phyloP scores from a whole-genome alignment of 30 jellyfish, hydroid and myxozoan genomes.

The Hydractinia echinata region DNA sequence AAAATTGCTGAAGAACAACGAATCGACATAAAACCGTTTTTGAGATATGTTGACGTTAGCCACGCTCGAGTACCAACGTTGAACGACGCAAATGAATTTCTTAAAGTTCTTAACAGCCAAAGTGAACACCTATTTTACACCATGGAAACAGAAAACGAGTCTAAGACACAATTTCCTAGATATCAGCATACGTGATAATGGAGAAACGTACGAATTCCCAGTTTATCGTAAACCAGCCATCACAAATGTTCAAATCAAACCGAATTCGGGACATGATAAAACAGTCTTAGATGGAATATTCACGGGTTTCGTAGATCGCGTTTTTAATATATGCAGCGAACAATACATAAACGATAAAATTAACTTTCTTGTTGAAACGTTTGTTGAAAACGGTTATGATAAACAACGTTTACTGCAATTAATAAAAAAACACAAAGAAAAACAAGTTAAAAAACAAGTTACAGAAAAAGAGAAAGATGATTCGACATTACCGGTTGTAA shows the following conservation, averaged over 20 bases:
- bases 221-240: neutral
- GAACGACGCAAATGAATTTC: neutral
- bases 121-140: neutral
- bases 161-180: neutral
- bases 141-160: neutral
- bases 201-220: neutral
- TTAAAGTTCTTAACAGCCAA: neutral
- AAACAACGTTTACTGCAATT: too few species aligned
- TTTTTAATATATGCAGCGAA: too few species aligned
- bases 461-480: too few species aligned
- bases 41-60: conserved; percentile 7
- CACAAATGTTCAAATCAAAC: conserved; percentile 18
- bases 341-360: too few species aligned
- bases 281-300: too few species aligned
- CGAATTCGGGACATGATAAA: neutral
- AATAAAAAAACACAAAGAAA: too few species aligned
- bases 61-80: neutral
- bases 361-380: too few species aligned
- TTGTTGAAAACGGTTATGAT: too few species aligned
- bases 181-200: neutral
- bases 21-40: neutral
- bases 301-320: too few species aligned
- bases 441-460: too few species aligned
- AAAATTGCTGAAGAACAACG: too few species aligned
- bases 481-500: too few species aligned